Conservation (phyloP, 2,888 invertebrate species). For the Gerris lacustris region DNA sequence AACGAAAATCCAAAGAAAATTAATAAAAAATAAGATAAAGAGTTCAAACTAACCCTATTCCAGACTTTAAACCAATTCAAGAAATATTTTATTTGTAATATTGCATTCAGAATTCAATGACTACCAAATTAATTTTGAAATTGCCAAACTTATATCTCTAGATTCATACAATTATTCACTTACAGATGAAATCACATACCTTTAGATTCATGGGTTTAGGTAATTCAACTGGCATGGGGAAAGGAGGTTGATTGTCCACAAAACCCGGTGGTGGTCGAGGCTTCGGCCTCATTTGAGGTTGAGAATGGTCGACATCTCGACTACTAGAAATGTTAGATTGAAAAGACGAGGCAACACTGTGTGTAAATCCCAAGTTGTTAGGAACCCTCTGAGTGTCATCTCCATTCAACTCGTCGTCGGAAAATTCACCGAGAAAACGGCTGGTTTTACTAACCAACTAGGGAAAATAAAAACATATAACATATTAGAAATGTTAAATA, state of each 20-base stretch:
- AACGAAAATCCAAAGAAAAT: no score
- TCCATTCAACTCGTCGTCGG: neutral
- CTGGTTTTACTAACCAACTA: neutral
- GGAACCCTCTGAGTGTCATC: neutral
- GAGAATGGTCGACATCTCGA: neutral
- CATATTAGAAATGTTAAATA: no score
- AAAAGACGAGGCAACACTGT: neutral
- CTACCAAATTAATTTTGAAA: no score
- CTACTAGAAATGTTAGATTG: neutral
- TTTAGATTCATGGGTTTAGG: neutral
- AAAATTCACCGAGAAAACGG: neutral
- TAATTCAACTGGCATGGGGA: neutral
- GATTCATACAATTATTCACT: no score
- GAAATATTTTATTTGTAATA: no score
- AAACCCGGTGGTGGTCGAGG: conserved; percentile 3
- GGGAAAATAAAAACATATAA: neutral
- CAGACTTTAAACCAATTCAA: no score
- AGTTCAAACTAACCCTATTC: no score
- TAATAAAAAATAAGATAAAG: no score
- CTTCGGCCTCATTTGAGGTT: neutral
- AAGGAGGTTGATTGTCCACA: neutral
- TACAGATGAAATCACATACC: neutral
- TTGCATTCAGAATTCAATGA: no score
- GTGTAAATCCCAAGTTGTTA: neutral
- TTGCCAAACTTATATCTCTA: no score